Percentiles rank a stretch among this genome's conserved stretches.
phyloP scores from a whole-genome alignment of 2,113 vertebrate species.

The Nanger granti region DNA sequence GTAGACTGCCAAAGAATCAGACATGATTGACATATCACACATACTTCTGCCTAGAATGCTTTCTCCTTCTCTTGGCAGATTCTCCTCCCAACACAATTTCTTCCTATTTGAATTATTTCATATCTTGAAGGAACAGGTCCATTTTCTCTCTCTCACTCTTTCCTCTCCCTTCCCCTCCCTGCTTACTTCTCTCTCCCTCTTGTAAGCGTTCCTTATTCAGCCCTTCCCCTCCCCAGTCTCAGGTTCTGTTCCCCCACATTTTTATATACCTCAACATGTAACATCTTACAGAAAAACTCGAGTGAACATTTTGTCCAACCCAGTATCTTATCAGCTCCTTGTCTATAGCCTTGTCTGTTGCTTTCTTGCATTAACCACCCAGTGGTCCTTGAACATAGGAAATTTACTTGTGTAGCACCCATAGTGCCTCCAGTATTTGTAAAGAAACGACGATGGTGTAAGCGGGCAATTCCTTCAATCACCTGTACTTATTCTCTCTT shows the following conservation, averaged over 20 bases:
- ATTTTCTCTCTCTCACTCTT: background rate
- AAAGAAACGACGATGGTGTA: background rate
- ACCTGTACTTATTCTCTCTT: background rate
- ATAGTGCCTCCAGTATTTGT: background rate
- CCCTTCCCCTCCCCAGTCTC: no score
- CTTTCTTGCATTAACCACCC: background rate
- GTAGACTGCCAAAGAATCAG: background rate
- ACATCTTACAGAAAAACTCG: background rate
- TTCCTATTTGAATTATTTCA: background rate
- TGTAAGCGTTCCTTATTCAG: background rate
- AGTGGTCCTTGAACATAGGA: background rate
- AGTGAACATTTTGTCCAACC: background rate
- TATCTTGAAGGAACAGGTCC: background rate
- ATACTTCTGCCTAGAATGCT: background rate
- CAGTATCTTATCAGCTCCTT: background rate
- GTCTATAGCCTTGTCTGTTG: no score
- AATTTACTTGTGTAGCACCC: background rate
- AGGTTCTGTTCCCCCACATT: background rate
- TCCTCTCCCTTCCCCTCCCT: background rate
- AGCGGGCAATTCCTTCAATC: background rate
- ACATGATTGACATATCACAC: background rate
- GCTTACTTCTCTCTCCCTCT: background rate
- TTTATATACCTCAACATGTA: background rate
- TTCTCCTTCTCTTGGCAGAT: background rate
- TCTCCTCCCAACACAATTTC: background rate